Percentiles rank a stretch among this genome's conserved stretches.
phyloP scores from a whole-genome alignment of 1,140 invertebrate genomes.

The Augochlora pura region DNA sequence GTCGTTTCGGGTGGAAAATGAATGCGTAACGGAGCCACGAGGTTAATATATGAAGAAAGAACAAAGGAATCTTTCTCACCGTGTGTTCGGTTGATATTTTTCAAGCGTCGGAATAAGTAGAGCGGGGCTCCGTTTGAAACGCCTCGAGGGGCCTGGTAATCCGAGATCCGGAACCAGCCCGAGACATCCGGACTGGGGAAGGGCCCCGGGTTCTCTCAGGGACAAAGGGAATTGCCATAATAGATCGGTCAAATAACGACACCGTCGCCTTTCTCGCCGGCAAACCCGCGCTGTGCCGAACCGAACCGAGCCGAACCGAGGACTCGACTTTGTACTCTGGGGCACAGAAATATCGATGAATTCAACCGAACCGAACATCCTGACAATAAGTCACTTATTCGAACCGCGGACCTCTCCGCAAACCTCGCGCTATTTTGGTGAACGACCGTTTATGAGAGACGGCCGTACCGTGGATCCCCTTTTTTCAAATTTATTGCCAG shows the following conservation, averaged over 20 bases:
- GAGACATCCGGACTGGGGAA: constrained; percentile 53
- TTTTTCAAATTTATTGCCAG: no score
- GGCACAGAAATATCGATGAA: no score
- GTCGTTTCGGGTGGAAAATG: constrained; percentile 11
- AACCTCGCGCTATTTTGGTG: no score
- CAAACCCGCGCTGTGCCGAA: neutral
- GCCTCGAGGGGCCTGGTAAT: constrained; percentile 56
- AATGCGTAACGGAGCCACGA: constrained; percentile 28
- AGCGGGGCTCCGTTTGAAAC: constrained; percentile 55
- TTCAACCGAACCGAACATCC: no score
- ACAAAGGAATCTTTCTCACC: constrained; percentile 40
- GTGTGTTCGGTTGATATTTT: constrained; percentile 51
- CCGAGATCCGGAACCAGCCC: constrained; percentile 60
- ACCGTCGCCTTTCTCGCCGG: neutral
- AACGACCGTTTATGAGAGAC: no score
- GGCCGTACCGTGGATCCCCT: no score
- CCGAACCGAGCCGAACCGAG: neutral
- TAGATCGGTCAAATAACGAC: constrained; percentile 34
- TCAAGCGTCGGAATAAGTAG: constrained; percentile 54
- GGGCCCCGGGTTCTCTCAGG: constrained; percentile 38
- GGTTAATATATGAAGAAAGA: constrained; percentile 35
- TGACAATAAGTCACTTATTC: no score
- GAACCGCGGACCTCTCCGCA: no score
- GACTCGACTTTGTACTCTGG: no score
- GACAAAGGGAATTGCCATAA: constrained; percentile 52